These are phyloP conservation scores for Peucedramus taeniatus DNA, from an alignment of 2,113 vertebrate species.

Conservation along the genomic window DNA sequence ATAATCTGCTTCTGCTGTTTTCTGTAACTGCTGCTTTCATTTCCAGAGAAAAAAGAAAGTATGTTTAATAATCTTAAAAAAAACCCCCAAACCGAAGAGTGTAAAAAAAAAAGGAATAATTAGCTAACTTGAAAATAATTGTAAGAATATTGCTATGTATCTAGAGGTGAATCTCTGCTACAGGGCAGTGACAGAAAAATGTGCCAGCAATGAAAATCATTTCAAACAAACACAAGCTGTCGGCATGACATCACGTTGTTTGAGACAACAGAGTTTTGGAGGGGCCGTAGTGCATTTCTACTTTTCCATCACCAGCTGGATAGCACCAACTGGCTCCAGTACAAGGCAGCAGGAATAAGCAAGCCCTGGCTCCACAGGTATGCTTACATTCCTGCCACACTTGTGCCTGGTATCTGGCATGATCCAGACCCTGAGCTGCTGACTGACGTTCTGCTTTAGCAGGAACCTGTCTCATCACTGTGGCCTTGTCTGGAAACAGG, in stretches of 20 bases:
- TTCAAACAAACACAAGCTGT: background rate
- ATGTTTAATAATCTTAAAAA: background rate
- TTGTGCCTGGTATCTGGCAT: background rate
- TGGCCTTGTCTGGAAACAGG: background rate
- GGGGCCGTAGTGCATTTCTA: background rate
- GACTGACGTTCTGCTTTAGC: background rate
- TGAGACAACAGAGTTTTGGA: background rate
- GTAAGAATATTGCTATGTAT: background rate
- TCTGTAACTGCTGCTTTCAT: background rate
- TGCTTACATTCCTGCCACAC: background rate
- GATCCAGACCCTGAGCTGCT: background rate
- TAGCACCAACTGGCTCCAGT: background rate
- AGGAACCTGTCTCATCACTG: background rate
- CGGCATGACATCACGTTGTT: fast-evolving
- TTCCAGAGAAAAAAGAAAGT: background rate
- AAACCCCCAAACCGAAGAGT: background rate
- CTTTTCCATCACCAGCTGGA: background rate
- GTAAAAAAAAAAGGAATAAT: background rate
- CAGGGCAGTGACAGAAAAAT: background rate
- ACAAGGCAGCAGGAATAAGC: background rate
- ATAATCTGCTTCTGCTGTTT: background rate
- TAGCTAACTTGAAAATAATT: background rate
- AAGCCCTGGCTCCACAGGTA: background rate
- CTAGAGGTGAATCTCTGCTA: background rate
- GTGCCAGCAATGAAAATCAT: fast-evolving